These are phyloP conservation scores for Aratinga solstitialis DNA, from an alignment of 2,797 vertebrate genomes.

Conservation along the genomic window DNA sequence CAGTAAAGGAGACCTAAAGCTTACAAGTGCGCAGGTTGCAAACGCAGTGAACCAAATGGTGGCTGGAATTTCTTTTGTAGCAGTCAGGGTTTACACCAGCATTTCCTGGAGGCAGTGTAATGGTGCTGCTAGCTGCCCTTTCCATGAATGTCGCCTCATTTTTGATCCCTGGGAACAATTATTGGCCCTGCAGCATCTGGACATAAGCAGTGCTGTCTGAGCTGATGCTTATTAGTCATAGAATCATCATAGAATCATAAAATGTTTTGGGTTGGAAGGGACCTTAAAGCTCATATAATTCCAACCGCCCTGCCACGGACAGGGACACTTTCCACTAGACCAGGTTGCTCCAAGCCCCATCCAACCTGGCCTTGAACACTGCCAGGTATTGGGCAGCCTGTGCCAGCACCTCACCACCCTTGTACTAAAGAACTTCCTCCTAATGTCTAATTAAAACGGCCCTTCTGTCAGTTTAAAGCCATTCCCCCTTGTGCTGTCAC, in stretches of 20 bases:
- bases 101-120: rapidly evolving
- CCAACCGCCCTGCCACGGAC: not conserved
- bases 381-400: not conserved
- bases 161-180: no score
- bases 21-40: rapidly evolving
- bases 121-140: not conserved
- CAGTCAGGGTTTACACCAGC: no score
- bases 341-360: not conserved
- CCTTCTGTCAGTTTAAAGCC: not conserved
- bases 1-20: rapidly evolving
- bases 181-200: no score
- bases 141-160: rapidly evolving
- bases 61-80: not conserved
- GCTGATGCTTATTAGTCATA: not conserved
- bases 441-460: not conserved
- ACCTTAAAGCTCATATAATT: no score
- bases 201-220: rapidly evolving
- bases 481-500: not conserved
- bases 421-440: not conserved
- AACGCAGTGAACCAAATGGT: rapidly evolving
- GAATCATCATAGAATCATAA: not conserved
- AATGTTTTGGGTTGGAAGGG: not conserved
- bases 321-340: not conserved
- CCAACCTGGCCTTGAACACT: not conserved
- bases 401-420: not conserved